phyloP scores from a whole-genome alignment of 2,888 invertebrate species.

The Cyclophora albipunctata region DNA sequence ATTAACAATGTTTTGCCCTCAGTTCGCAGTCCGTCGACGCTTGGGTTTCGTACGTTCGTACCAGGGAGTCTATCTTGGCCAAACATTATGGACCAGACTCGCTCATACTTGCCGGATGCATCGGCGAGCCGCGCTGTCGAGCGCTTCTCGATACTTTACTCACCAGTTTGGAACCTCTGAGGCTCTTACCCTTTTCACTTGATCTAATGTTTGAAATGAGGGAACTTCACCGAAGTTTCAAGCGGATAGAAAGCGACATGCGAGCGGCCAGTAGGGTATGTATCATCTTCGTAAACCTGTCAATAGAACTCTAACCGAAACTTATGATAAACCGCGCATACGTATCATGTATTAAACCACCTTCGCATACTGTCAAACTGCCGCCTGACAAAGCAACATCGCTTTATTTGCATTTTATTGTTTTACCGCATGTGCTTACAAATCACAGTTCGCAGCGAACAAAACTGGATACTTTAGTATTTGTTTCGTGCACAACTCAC shows the following conservation, averaged over 20 bases:
- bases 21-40: slow-evolving; percentile 91
- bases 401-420: slow-evolving; percentile 75
- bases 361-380: slow-evolving; percentile 40
- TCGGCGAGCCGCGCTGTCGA: slow-evolving; percentile 72
- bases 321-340: slow-evolving; percentile 33
- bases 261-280: slow-evolving; percentile 69
- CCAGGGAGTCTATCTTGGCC: slow-evolving; percentile 86
- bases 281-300: slow-evolving; percentile 13
- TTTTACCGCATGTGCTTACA: slow-evolving; percentile 69
- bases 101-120: slow-evolving; percentile 79
- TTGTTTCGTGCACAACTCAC: slow-evolving; percentile 68
- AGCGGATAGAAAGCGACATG: slow-evolving; percentile 77
- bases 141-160: slow-evolving; percentile 83
- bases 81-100: slow-evolving; percentile 87
- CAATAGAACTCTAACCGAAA: slow-evolving; percentile 8
- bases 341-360: slow-evolving; percentile 37
- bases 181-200: slow-evolving; percentile 86
- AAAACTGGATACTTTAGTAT: slow-evolving; percentile 43
- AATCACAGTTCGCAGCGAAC: slow-evolving; percentile 56
- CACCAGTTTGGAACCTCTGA: slow-evolving; percentile 85
- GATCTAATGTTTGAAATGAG: slow-evolving; percentile 87
- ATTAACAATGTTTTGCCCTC: slow-evolving; percentile 16
- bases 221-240: slow-evolving; percentile 84
- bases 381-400: slow-evolving; percentile 48
- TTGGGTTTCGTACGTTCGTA: slow-evolving; percentile 90